These are phyloP conservation scores for Coracopsis vasa DNA, from an alignment of 2,113 vertebrate genomes.

Conservation along the genomic window DNA sequence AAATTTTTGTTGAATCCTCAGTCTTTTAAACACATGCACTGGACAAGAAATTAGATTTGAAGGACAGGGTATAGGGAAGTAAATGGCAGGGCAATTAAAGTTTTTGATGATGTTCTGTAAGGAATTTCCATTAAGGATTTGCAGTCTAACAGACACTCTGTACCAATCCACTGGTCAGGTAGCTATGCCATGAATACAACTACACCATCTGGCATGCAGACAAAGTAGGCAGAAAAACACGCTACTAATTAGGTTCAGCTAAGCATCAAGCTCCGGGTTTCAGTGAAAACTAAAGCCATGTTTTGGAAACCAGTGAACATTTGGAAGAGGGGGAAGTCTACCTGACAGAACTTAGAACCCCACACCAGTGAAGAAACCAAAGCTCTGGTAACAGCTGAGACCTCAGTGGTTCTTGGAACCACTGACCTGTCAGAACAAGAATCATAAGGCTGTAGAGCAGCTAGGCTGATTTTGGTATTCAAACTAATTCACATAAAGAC, in stretches of 20 bases:
- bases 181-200: not conserved
- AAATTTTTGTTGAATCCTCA: not conserved
- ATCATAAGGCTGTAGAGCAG: not conserved
- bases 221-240: not conserved
- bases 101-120: not conserved
- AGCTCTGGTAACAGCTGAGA: not conserved
- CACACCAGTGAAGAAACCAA: not conserved
- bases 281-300: not conserved
- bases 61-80: not conserved
- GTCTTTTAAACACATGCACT: not conserved
- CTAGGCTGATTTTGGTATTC: not conserved
- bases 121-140: not conserved
- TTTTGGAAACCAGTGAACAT: not conserved
- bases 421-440: not conserved
- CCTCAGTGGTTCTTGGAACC: not conserved
- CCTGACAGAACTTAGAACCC: not conserved
- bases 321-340: too few species aligned
- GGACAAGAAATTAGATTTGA: not conserved
- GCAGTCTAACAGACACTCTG: not conserved
- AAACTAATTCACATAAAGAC: not conserved
- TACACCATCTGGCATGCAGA: too few species aligned
- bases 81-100: not conserved
- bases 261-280: not conserved
- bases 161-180: not conserved
- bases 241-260: not conserved